These are phyloP conservation scores for Mormyrops attenuatus DNA, from an alignment of 2,797 vertebrate genomes.

Conservation along the genomic window DNA sequence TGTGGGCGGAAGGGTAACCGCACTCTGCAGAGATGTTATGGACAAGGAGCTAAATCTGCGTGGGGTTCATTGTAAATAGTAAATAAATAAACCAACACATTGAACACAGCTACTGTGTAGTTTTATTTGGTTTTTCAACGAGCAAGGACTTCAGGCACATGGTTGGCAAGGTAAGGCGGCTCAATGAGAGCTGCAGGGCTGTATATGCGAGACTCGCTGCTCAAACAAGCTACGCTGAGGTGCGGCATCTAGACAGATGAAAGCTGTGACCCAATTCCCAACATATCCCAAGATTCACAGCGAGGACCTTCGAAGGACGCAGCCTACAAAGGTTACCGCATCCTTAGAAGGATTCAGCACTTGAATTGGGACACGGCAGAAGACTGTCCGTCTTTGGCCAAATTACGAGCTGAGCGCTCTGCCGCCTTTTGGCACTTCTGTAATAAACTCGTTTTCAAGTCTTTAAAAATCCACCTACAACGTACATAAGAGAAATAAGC, in stretches of 20 bases:
- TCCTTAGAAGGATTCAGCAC: neutral
- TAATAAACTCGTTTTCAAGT: neutral
- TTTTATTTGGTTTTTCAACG: neutral
- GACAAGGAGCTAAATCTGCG: neutral
- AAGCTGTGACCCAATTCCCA: neutral
- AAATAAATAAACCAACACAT: neutral
- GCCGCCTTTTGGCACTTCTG: neutral
- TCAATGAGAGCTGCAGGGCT: neutral
- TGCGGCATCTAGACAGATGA: neutral
- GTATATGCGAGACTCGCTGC: neutral
- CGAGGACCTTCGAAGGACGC: neutral
- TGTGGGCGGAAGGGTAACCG: neutral
- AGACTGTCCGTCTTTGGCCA: neutral
- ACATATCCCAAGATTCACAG: neutral
- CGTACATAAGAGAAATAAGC: neutral
- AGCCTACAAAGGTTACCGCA: neutral
- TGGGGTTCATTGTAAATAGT: neutral
- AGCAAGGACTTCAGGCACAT: neutral
- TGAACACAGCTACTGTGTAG: neutral
- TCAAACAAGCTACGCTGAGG: neutral
- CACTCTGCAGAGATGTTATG: neutral
- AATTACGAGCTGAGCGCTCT: neutral
- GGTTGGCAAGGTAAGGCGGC: neutral
- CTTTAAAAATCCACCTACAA: neutral
- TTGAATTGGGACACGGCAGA: neutral